phyloP scores from a whole-genome alignment of 2,113 vertebrate species.

The Pygoscelis antarcticus region DNA sequence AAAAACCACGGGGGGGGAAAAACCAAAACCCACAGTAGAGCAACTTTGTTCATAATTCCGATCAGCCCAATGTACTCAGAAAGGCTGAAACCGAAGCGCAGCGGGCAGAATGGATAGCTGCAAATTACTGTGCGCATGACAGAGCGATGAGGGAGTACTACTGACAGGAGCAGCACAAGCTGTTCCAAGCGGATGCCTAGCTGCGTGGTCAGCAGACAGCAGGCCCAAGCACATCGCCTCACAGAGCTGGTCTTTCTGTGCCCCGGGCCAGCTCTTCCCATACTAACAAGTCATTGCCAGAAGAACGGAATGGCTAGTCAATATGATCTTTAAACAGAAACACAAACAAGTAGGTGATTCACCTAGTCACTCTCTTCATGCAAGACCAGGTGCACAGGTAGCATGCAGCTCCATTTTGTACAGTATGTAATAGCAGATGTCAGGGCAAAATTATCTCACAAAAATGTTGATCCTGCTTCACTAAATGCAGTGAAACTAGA shows the following conservation, averaged over 20 bases:
- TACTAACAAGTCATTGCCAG: neutral
- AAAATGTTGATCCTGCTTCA: neutral
- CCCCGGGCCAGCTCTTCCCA: neutral
- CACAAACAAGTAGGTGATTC: accelerated
- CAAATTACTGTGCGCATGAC: accelerated
- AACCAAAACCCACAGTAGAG: neutral
- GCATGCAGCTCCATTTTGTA: neutral
- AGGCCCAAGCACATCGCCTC: neutral
- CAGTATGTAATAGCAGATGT: neutral
- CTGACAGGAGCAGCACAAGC: neutral
- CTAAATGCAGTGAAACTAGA: neutral
- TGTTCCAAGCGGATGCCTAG: neutral
- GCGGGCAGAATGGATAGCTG: accelerated
- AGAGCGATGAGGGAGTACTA: neutral
- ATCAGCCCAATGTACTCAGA: accelerated
- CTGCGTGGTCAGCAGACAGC: neutral
- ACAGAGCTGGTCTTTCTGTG: neutral
- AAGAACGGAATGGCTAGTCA: accelerated
- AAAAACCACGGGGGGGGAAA: no score
- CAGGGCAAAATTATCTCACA: neutral
- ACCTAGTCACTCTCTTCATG: accelerated
- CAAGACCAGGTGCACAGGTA: neutral
- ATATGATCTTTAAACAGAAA: neutral
- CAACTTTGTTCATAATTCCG: accelerated
- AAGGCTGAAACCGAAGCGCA: neutral